These are phyloP conservation scores for Phrynocephalus guinanensis DNA, from an alignment of 2,797 vertebrate genomes.

Conservation along the genomic window DNA sequence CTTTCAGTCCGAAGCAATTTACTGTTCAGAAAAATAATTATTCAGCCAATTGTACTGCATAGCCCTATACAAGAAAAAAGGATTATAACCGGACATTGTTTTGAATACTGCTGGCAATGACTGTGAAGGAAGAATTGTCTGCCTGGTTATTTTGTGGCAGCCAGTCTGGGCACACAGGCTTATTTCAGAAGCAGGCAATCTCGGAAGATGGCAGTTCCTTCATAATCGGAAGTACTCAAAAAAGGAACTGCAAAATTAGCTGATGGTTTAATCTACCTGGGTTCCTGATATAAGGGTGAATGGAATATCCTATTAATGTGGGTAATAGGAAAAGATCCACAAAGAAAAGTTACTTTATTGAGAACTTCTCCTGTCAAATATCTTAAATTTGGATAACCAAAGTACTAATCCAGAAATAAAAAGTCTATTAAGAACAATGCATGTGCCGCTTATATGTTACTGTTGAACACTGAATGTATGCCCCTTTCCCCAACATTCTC, in stretches of 20 bases:
- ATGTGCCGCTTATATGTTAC: slow-evolving; percentile 34
- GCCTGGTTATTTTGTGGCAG: background rate
- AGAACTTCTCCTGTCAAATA: slow-evolving; percentile 54
- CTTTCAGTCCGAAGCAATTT: background rate
- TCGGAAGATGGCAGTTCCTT: background rate
- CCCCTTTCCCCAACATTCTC: slow-evolving; percentile 21
- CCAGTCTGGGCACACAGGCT: background rate
- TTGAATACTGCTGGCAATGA: slow-evolving; percentile 52
- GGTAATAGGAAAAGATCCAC: slow-evolving; percentile 41
- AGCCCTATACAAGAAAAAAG: slow-evolving; percentile 40
- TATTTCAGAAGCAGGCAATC: background rate
- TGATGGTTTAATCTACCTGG: slow-evolving; percentile 18
- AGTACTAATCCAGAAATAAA: slow-evolving; percentile 47
- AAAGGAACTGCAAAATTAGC: background rate
- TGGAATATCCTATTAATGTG: background rate
- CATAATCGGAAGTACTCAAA: background rate
- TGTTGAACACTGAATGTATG: slow-evolving; percentile 51
- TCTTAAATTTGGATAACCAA: slow-evolving; percentile 52
- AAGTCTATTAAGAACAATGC: background rate
- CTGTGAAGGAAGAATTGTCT: background rate
- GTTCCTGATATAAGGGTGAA: slow-evolving; percentile 54
- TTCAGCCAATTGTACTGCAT: background rate
- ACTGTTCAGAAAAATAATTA: background rate
- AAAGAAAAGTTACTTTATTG: slow-evolving; percentile 50
- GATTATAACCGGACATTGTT: slow-evolving; percentile 57